phyloP scores from a whole-genome alignment of 2,113 vertebrate genomes.

The Oryzias woworae region DNA sequence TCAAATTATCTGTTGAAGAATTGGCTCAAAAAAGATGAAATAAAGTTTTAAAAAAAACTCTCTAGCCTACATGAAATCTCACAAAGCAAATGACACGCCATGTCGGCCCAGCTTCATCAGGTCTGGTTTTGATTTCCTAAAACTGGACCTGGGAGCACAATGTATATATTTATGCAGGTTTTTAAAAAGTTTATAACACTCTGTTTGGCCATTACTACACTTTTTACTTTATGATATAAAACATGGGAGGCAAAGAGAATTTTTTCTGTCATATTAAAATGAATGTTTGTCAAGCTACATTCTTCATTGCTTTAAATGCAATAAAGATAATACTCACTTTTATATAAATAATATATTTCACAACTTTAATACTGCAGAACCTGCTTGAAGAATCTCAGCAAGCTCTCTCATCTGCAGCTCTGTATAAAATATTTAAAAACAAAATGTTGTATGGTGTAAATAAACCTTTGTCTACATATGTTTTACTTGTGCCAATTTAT shows the following conservation, averaged over 20 bases:
- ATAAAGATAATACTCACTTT: constrained; percentile 99
- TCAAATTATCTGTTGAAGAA: constrained; percentile 97
- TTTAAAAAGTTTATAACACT: constrained; percentile 99
- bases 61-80: constrained; percentile 95
- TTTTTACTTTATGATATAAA: constrained; percentile 99
- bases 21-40: constrained; percentile 76
- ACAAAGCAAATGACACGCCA: constrained; percentile 89
- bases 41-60: constrained; percentile 72
- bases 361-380: constrained; percentile 99
- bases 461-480: constrained; percentile 99
- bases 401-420: constrained; percentile 99
- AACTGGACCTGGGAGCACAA: constrained; percentile 99
- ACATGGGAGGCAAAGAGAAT: constrained; percentile 84
- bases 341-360: constrained; percentile 99
- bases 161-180: constrained; percentile 99
- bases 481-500: constrained; percentile 98
- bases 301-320: constrained; percentile 99
- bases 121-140: constrained; percentile 95
- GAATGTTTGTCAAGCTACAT: constrained; percentile 99
- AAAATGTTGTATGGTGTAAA: constrained; percentile 99
- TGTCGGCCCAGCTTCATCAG: constrained; percentile 97
- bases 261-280: constrained; percentile 99
- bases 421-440: constrained; percentile 99
- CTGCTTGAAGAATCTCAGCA: constrained; percentile 95
- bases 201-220: constrained; percentile 99